Conservation (phyloP, 2,888 invertebrate genomes). For the Lasioglossum figueresi region DNA sequence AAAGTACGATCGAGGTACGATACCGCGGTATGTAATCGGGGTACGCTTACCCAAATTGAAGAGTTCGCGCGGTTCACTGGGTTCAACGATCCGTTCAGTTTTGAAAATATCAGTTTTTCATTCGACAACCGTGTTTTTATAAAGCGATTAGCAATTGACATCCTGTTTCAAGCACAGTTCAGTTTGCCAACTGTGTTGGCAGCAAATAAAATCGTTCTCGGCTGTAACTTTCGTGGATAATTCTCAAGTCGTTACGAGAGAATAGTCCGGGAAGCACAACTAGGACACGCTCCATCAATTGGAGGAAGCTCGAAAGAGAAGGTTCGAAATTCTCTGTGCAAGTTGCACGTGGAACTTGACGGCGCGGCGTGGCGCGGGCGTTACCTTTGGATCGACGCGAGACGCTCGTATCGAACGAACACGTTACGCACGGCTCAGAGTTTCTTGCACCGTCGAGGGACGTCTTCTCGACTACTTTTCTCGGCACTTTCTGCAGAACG, state of each 20-base stretch:
- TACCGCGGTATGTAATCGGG: too few relatives aligned
- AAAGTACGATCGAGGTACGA: too few relatives aligned
- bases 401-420: slow-evolving; percentile 15
- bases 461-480: slow-evolving; percentile 18
- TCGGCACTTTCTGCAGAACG: slow-evolving; percentile 17
- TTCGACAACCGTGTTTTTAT: background rate
- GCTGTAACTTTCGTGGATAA: background rate
- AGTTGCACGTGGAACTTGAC: slow-evolving; percentile 14
- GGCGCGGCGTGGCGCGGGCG: too few relatives aligned
- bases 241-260: slow-evolving; percentile 10
- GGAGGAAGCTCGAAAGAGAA: slow-evolving; percentile 30
- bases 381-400: slow-evolving; percentile 17
- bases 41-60: too few relatives aligned
- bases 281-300: slow-evolving; percentile 58
- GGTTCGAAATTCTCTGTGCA: slow-evolving; percentile 48
- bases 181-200: background rate
- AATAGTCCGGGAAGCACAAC: slow-evolving; percentile 41
- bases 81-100: background rate
- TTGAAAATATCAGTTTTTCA: background rate
- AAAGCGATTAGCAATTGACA: background rate
- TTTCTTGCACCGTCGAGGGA: slow-evolving; percentile 11
- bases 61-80: too few relatives aligned
- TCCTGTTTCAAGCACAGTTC: background rate
- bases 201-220: background rate
- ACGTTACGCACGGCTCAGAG: slow-evolving; percentile 9